A percentile compares a stretch with the other conserved stretches of the same genome.
phyloP scores from a whole-genome alignment of 2,113 vertebrate species.

The Anoplopoma fimbria region DNA sequence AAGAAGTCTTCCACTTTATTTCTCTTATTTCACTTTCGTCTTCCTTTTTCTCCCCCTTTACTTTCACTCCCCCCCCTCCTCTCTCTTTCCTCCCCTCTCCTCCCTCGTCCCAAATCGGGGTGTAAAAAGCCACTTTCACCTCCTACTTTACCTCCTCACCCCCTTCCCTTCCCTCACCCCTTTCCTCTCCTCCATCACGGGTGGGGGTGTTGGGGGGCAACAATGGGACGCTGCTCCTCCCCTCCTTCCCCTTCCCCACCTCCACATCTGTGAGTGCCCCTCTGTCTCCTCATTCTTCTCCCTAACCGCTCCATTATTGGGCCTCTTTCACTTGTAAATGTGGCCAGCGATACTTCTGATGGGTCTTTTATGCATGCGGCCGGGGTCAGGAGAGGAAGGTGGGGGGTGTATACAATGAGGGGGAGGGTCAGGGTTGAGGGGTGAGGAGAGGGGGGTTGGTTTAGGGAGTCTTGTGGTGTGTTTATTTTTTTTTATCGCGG shows the following conservation, averaged over 20 bases:
- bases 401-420: slow-evolving; percentile 51
- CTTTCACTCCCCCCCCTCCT: neutral
- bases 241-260: slow-evolving; percentile 82
- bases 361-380: slow-evolving; percentile 82
- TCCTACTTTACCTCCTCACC: slow-evolving; percentile 61
- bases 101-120: slow-evolving; percentile 86
- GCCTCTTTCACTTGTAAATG: slow-evolving; percentile 95
- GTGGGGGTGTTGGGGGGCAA: slow-evolving; percentile 56
- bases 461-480: slow-evolving; percentile 64
- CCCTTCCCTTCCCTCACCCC: slow-evolving; percentile 83
- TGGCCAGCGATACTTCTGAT: slow-evolving; percentile 84
- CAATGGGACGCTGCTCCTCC: slow-evolving; percentile 74
- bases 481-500: slow-evolving; percentile 49
- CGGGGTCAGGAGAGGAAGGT: slow-evolving; percentile 77
- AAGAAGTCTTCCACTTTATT: neutral
- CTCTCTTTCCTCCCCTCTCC: slow-evolving; percentile 38
- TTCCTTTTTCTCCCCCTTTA: neutral
- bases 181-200: slow-evolving; percentile 63
- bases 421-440: slow-evolving; percentile 56
- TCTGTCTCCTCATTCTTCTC: slow-evolving; percentile 93
- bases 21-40: neutral
- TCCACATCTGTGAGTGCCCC: slow-evolving; percentile 99
- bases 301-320: slow-evolving; percentile 96
- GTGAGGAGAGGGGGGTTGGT: slow-evolving; percentile 24
- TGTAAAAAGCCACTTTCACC: slow-evolving; percentile 71